phyloP scores from a whole-genome alignment of 2,797 vertebrate species.

The Merluccius polli region DNA sequence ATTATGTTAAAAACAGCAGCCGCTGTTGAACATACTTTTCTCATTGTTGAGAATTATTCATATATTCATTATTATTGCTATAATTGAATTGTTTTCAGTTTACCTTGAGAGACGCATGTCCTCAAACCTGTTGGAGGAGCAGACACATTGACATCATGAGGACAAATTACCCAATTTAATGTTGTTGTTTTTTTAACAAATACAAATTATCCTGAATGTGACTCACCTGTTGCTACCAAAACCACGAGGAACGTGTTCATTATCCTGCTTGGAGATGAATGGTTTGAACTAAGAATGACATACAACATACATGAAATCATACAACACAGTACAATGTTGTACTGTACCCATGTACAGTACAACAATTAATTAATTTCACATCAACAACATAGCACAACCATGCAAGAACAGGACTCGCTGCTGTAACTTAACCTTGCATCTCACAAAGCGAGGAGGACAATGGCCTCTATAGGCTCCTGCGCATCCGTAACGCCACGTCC shows the following conservation, averaged over 20 bases:
- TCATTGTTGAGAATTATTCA: too few species aligned
- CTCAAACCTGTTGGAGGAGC: slow-evolving; percentile 25
- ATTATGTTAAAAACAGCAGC: too few species aligned
- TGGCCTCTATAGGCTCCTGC: not conserved
- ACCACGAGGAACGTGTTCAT: slow-evolving; percentile 13
- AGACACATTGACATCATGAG: not conserved
- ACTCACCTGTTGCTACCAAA: slow-evolving; percentile 29
- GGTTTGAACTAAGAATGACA: not conserved
- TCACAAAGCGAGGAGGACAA: not conserved
- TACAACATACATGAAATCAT: not conserved
- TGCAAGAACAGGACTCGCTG: not conserved
- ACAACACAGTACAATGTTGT: not conserved
- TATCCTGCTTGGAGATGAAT: slow-evolving; percentile 2
- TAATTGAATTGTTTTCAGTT: slow-evolving; percentile 5
- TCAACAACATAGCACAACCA: not conserved
- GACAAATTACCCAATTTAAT: not conserved
- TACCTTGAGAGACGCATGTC: slow-evolving; percentile 44
- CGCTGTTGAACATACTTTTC: too few species aligned
- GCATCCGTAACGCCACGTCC: not conserved
- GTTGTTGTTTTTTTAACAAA: not conserved
- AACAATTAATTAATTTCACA: too few species aligned
- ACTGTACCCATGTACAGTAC: too few species aligned
- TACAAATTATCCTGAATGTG: not conserved
- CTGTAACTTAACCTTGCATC: not conserved
- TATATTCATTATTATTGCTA: not conserved